These are phyloP conservation scores for Bombus waltoni DNA, from an alignment of 1,140 invertebrate species.

Conservation along the genomic window DNA sequence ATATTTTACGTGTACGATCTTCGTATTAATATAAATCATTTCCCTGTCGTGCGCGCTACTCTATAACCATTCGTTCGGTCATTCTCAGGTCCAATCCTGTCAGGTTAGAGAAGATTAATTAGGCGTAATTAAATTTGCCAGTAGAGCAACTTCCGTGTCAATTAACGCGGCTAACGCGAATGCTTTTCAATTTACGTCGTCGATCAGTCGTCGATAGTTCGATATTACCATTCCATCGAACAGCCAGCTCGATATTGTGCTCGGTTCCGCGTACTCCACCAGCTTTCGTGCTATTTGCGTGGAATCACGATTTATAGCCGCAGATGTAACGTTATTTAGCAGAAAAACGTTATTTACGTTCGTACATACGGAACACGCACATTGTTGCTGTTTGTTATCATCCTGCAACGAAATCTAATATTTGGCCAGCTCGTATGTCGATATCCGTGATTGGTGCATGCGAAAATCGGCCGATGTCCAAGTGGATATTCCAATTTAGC, in stretches of 20 bases:
- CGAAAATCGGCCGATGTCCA: neutral
- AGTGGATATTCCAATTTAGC: neutral
- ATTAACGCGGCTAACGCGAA: neutral
- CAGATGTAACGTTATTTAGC: slow-evolving; percentile 18
- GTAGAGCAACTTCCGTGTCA: neutral
- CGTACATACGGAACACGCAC: neutral
- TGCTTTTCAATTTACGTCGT: neutral
- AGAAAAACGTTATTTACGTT: slow-evolving; percentile 24
- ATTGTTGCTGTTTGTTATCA: slow-evolving; percentile 8
- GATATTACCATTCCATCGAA: slow-evolving; percentile 14
- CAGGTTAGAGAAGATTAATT: neutral
- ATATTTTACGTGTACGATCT: too few relatives aligned
- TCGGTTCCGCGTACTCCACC: neutral
- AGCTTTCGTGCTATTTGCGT: neutral
- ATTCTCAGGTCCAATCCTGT: neutral
- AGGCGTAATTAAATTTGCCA: neutral
- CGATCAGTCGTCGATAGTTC: neutral
- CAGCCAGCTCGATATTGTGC: neutral
- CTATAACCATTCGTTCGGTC: neutral
- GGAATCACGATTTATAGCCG: slow-evolving; percentile 6
- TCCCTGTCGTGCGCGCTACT: too few relatives aligned
- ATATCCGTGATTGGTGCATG: too few relatives aligned
- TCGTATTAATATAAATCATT: too few relatives aligned
- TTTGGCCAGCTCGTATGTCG: neutral
- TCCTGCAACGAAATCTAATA: neutral